Evolutionary conservation across 1,140 invertebrate genomes (phyloP).

Genomic region (Solenopsis invicta): DNA sequence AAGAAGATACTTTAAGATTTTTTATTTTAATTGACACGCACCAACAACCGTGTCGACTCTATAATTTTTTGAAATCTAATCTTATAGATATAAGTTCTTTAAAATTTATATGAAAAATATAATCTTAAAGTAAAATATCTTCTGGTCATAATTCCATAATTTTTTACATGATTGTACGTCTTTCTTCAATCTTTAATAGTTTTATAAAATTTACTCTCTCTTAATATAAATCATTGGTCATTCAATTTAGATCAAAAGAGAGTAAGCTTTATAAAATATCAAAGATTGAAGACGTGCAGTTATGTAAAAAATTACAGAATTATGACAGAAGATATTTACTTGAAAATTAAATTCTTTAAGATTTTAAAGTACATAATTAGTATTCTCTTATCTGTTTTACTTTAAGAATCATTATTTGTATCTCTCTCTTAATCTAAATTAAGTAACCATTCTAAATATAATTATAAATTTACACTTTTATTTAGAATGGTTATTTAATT

Average conservation of each 20-base stretch:
- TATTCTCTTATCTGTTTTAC: not conserved
- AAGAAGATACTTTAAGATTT: too few species aligned
- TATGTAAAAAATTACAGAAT: not conserved
- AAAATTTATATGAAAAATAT: too few species aligned
- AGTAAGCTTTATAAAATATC: too few species aligned
- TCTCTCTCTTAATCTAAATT: not conserved
- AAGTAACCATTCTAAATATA: not conserved
- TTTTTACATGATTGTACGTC: not conserved
- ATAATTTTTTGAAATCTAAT: not conserved
- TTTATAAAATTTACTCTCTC: too few species aligned
- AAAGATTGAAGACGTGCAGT: not conserved
- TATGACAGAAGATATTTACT: too few species aligned
- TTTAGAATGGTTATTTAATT: not conserved
- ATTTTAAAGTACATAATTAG: not conserved
- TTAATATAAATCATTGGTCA: too few species aligned
- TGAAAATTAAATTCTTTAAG: too few species aligned
- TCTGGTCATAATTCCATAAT: too few species aligned
- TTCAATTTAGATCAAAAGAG: too few species aligned
- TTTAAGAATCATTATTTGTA: not conserved
- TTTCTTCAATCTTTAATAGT: not conserved
- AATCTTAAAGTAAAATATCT: too few species aligned
- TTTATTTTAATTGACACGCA: too few species aligned
- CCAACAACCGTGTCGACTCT: too few species aligned
- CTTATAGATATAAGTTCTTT: not conserved
- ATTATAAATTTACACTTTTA: not conserved